Percentiles rank a stretch among this genome's conserved stretches.
Evolutionary conservation across 2,888 invertebrate genomes (phyloP).

Genomic region (Unio delphinus): DNA sequence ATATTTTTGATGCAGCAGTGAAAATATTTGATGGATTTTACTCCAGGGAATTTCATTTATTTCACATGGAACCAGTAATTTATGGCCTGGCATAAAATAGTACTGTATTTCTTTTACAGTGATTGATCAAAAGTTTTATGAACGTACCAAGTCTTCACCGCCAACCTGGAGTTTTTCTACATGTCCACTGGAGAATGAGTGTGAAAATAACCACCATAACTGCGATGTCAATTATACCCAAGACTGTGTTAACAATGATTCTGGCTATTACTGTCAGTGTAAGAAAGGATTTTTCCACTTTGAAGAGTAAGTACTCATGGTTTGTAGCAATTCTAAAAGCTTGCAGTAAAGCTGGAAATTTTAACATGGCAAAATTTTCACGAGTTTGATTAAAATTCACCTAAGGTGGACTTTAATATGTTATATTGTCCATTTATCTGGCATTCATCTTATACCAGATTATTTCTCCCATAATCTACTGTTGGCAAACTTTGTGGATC

Average conservation of each 20-base stretch:
- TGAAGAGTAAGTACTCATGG: constrained; percentile 18
- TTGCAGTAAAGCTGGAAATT: background rate
- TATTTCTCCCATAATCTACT: too few species aligned
- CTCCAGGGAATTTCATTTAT: too few species aligned
- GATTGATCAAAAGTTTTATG: too few species aligned
- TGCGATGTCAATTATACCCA: constrained; percentile 87
- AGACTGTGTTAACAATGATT: constrained; percentile 83
- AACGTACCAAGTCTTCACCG: constrained; percentile 2
- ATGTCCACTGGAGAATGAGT: constrained; percentile 95
- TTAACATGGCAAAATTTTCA: background rate
- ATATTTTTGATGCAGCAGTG: too few species aligned
- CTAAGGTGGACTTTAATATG: too few species aligned
- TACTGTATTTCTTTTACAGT: background rate
- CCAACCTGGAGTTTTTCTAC: constrained; percentile 87
- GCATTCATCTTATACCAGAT: too few species aligned
- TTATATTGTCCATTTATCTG: too few species aligned
- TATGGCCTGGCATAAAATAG: background rate
- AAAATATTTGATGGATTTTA: too few species aligned
- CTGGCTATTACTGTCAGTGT: constrained; percentile 90
- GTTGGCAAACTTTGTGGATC: too few species aligned
- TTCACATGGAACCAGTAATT: too few species aligned
- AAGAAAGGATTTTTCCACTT: constrained; percentile 68
- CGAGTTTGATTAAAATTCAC: too few species aligned
- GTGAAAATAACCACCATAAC: constrained; percentile 90
- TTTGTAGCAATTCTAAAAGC: background rate